Conservation (phyloP, 2,113 vertebrate species). For the Bufo gargarizans region DNA sequence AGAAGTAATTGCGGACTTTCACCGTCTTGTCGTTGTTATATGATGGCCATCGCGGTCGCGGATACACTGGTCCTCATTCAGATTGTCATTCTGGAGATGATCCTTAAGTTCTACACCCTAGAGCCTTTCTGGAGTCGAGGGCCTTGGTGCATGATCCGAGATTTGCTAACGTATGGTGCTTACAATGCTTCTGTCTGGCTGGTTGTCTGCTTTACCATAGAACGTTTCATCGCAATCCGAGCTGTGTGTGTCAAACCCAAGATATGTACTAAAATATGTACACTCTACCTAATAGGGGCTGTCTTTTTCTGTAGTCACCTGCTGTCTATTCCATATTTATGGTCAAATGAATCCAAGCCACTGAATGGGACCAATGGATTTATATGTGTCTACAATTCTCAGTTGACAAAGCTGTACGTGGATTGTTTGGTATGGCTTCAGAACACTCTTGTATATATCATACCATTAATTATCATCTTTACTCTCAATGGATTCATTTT, state of each 20-base stretch:
- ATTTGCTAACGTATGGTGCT: conserved; percentile 68
- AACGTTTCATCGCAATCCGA: conserved; percentile 68
- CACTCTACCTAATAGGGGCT: conserved; percentile 59
- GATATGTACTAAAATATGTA: conserved; percentile 62
- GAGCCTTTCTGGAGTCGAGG: conserved; percentile 67
- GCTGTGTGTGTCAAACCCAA: conserved; percentile 62
- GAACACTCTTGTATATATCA: conserved; percentile 64
- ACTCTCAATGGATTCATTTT: conserved; percentile 68
- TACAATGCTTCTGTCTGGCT: conserved; percentile 69
- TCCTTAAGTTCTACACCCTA: conserved; percentile 61
- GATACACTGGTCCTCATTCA: conserved; percentile 68
- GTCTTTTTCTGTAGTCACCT: conserved; percentile 63
- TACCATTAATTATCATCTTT: conserved; percentile 69
- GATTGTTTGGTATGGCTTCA: conserved; percentile 69
- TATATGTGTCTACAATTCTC: conserved; percentile 63
- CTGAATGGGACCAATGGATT: conserved; percentile 50
- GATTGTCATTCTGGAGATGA: conserved; percentile 68
- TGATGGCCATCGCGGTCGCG: conserved; percentile 71
- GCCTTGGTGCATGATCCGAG: conserved; percentile 69
- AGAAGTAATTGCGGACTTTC: conserved; percentile 70
- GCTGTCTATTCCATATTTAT: conserved; percentile 67
- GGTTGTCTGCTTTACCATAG: conserved; percentile 69
- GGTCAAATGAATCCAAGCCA: conserved; percentile 66
- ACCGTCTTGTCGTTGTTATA: conserved; percentile 68
- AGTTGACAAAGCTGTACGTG: conserved; percentile 58